Base-by-base conservation (phyloP, 2,797 vertebrate genomes). In the Rhynchonycteris naso region DNA sequence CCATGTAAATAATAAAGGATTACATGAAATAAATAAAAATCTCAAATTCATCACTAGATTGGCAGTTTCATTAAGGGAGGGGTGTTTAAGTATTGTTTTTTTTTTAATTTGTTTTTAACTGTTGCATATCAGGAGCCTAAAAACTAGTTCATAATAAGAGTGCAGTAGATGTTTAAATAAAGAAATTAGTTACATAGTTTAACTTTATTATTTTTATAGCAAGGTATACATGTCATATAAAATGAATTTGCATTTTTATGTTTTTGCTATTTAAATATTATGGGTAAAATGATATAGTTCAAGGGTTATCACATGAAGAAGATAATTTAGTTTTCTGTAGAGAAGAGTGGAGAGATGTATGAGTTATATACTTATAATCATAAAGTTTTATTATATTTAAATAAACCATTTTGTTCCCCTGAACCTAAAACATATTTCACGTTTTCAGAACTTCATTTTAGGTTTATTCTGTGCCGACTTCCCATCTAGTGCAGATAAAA, bases 381-480 rank as follows among this genome's bases (percentile, higher is more conserved):
- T 79, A 68, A 95, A 72, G 8, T 84, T 93, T 84, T 94, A 94
- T 94, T 84, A 50, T 38, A 83, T 86, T 93, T 95, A 95, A 96
- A 85, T 96, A 88, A 96, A 95, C 80, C 72, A 96, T 95, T 88
- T 93, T 84, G 16, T 66, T 95, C 10, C 12, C 30, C 16, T 94
- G 15, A 86, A 74, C 69, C 24, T 88, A 91, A 90, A 90, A 88
- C 26, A 47, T 88, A 93, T 82, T 96, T 96, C 18, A 76, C 52
- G 47, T 92, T 82, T 93, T 80, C 28, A 79, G 38, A 75, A 65
- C 19, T 35, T 97, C 33, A 76, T 83, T 96, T 94, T 86, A 52
- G 19, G 18, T 75, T 94, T 68, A 84, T 90, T 93, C 66, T 68
- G 28, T 85, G 69, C 66, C 90, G 92, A 92, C 1, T 95, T 80